A percentile compares a stretch with the other conserved stretches of the same genome.
phyloP scores from a whole-genome alignment of 2,888 invertebrate species.

The Alloplasta piceator region DNA sequence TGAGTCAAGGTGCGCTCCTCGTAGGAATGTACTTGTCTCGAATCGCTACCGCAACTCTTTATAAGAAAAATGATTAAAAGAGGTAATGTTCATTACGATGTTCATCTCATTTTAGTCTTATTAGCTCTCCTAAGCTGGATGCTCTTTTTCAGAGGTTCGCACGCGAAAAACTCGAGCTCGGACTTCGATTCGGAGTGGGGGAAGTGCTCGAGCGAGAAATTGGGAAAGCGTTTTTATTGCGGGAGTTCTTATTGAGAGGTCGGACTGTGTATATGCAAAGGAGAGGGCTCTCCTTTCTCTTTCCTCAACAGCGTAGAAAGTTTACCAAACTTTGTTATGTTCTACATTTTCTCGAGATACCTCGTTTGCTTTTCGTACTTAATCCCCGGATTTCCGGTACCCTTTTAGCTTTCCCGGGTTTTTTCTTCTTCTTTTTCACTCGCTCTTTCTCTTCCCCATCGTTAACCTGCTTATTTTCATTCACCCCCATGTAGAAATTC shows the following conservation, averaged over 20 bases:
- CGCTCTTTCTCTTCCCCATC: slow-evolving; percentile 22
- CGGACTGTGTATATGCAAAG: neutral
- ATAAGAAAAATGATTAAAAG: too few relatives aligned
- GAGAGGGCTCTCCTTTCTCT: slow-evolving; percentile 20
- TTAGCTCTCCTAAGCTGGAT: too few relatives aligned
- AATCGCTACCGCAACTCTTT: too few relatives aligned
- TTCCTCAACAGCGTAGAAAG: slow-evolving; percentile 43
- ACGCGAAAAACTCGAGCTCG: too few relatives aligned
- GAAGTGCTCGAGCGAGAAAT: too few relatives aligned
- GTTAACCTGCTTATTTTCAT: slow-evolving; percentile 39
- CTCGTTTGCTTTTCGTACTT: slow-evolving; percentile 49
- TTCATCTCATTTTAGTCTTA: too few relatives aligned
- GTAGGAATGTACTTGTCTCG: too few relatives aligned
- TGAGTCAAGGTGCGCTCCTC: too few relatives aligned
- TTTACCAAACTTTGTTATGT: slow-evolving; percentile 57
- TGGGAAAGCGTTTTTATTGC: neutral
- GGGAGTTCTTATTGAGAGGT: too few relatives aligned
- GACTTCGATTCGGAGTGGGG: too few relatives aligned
- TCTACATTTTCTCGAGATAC: slow-evolving; percentile 55
- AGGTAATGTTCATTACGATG: too few relatives aligned
- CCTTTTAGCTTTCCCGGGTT: slow-evolving; percentile 22
- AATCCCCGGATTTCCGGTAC: slow-evolving; percentile 43
- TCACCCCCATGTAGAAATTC: slow-evolving; percentile 34
- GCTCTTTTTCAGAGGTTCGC: too few relatives aligned
- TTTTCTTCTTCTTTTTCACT: slow-evolving; percentile 13